These are phyloP conservation scores for Catostomus latipinnis DNA, from an alignment of 2,797 vertebrate genomes.

Conservation along the genomic window DNA sequence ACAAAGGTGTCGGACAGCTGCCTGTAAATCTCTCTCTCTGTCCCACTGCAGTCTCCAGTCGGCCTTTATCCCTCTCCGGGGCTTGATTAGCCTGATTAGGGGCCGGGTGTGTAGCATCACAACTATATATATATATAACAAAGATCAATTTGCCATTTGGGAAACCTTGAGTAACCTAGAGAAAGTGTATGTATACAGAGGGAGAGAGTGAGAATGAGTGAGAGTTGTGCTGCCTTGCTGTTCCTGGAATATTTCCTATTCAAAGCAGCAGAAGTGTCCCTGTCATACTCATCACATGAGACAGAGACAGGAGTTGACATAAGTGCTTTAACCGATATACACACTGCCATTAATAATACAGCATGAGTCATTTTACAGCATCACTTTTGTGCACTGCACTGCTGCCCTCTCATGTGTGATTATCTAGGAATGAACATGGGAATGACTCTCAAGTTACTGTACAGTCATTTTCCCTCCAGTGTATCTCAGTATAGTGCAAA, in stretches of 20 bases:
- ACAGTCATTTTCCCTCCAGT: too few relatives aligned
- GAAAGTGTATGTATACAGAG: background rate
- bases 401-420: conserved; percentile 14
- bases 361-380: conserved; percentile 29
- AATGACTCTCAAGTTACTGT: background rate
- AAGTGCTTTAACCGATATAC: conserved; percentile 42
- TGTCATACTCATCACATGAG: conserved; percentile 29
- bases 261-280: conserved; percentile 17
- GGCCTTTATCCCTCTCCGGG: too few relatives aligned
- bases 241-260: conserved; percentile 26
- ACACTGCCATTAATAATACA: conserved; percentile 46
- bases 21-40: too few relatives aligned
- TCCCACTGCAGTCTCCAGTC: too few relatives aligned
- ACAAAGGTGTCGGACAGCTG: too few relatives aligned
- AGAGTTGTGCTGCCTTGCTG: background rate
- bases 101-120: too few relatives aligned
- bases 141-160: too few relatives aligned
- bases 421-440: conserved; percentile 18
- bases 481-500: too few relatives aligned
- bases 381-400: background rate
- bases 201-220: background rate
- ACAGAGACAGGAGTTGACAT: conserved; percentile 36
- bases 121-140: too few relatives aligned
- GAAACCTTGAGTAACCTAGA: too few relatives aligned
- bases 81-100: too few relatives aligned